Evolutionary conservation across 2,888 invertebrate species (phyloP).

Genomic region (Lithophane ornitopus): DNA sequence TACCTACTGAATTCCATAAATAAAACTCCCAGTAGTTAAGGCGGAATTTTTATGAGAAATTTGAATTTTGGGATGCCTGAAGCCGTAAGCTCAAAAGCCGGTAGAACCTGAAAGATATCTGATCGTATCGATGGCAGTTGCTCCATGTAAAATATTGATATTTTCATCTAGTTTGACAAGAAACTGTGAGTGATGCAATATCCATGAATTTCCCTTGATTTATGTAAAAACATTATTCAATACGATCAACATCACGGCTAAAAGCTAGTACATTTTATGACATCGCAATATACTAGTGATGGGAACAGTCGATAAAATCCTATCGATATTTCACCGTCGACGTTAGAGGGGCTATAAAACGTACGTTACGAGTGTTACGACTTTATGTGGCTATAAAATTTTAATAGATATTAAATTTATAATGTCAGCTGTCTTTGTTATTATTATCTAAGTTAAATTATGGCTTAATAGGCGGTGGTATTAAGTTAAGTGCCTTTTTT

Average conservation of each 20-base stretch:
- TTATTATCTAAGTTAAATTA: conserved; percentile 62
- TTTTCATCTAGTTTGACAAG: not conserved
- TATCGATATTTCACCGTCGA: conserved; percentile 71
- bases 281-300: conserved; percentile 63
- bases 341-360: conserved; percentile 67
- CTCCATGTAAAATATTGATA: not conserved
- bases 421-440: conserved; percentile 66
- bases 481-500: conserved; percentile 58
- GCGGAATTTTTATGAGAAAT: no score
- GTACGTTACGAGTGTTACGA: conserved; percentile 64
- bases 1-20: not conserved
- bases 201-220: conserved; percentile 12
- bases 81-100: no score
- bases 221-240: conserved; percentile 50
- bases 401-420: conserved; percentile 69
- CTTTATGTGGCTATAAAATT: conserved; percentile 66
- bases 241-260: conserved; percentile 49
- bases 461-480: conserved; percentile 55
- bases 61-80: not conserved
- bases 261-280: conserved; percentile 54
- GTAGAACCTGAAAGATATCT: not conserved
- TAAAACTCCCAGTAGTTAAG: no score
- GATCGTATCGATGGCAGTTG: not conserved
- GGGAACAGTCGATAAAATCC: conserved; percentile 66
- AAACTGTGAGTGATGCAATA: not conserved